Percentiles rank a stretch among this genome's conserved stretches.
phyloP scores from a whole-genome alignment of 1,140 invertebrate genomes.

The Pemphigus obesinymphae region DNA sequence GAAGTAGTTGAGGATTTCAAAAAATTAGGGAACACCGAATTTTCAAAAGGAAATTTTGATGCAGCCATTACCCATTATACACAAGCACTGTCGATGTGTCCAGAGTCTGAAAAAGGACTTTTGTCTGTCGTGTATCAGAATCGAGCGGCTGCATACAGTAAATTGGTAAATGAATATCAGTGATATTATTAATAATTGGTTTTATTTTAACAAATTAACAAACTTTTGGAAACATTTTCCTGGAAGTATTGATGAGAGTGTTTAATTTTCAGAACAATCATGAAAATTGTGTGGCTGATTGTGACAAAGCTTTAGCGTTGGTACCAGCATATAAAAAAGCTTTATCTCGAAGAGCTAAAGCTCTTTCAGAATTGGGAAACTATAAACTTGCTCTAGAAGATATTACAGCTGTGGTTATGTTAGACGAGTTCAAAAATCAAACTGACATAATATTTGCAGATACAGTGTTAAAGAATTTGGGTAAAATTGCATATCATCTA shows the following conservation, averaged over 20 bases:
- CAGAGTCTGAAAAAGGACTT: slow-evolving; percentile 64
- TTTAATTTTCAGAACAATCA: slow-evolving; percentile 65
- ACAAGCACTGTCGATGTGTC: slow-evolving; percentile 81
- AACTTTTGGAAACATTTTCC: background rate
- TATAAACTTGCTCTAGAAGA: slow-evolving; percentile 80
- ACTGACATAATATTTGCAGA: slow-evolving; percentile 75
- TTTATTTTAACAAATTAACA: background rate
- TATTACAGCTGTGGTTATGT: slow-evolving; percentile 82
- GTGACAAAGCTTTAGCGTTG: slow-evolving; percentile 74
- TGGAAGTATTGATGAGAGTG: background rate
- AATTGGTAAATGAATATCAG: slow-evolving; percentile 63
- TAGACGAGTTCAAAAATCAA: slow-evolving; percentile 82
- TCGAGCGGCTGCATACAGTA: slow-evolving; percentile 89
- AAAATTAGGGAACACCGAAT: slow-evolving; percentile 80
- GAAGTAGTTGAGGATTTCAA: slow-evolving; percentile 57
- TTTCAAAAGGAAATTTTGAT: slow-evolving; percentile 79
- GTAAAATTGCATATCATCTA: slow-evolving; percentile 52
- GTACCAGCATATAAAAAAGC: slow-evolving; percentile 89
- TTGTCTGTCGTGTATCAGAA: slow-evolving; percentile 93
- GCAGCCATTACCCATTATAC: slow-evolving; percentile 84
- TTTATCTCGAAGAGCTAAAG: slow-evolving; percentile 74
- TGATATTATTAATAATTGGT: background rate
- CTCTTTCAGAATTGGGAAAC: slow-evolving; percentile 72
- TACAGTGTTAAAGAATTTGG: slow-evolving; percentile 72
- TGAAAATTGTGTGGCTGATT: slow-evolving; percentile 79